Base-by-base conservation (phyloP, 2,113 vertebrate genomes). In the Laticauda colubrina region DNA sequence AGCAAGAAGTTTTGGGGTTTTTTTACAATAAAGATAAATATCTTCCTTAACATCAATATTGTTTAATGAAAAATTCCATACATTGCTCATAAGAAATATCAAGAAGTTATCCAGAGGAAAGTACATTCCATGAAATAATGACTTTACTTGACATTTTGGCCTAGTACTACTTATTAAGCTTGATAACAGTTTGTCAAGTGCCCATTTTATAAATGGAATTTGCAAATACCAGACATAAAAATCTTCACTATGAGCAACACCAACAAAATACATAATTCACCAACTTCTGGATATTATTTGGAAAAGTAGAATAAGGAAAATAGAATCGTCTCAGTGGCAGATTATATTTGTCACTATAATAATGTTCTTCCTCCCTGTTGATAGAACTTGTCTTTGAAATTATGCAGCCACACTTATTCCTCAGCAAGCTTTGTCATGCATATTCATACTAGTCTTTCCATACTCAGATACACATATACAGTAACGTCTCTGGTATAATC, bases 141-240 rank as follows among this genome's bases (percentile, higher is more conserved):
- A 1, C 24, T 18, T 24, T 26, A 51, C 26, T 9, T 20, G 43
- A 57, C 20, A 81, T 57, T 89, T 85, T 89, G 69, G 34, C n/a
- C 75, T 87, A 92, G 5, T 9, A 2, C 21, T 75, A 87, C 43
- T 64, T 91, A 39, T 92, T 87, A 93, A 48, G 57, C 54, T 21
- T 43, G 92, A 8, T 94, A 64, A 96, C 8, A 56, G 34, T n/a
- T 26, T 64, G 34, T 91, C 59, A 26, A 81, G 55, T n/a, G 20
- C 69, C 69, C 34, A 81, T 81, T 81, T 81, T 39, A 39, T 81
- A 88, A 94, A 92, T 89, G 92, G 48, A 88, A 81, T 81, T 20
- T 81, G 39, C 18, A 39, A 81, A 81, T 39, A 39, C 14, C 34
- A 81, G n/a, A 75, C 69, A 75, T 75, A 34, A 15, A 20, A 81